Evolutionary conservation across 1,140 invertebrate genomes (phyloP).

Genomic region (Nephila pilipes): DNA sequence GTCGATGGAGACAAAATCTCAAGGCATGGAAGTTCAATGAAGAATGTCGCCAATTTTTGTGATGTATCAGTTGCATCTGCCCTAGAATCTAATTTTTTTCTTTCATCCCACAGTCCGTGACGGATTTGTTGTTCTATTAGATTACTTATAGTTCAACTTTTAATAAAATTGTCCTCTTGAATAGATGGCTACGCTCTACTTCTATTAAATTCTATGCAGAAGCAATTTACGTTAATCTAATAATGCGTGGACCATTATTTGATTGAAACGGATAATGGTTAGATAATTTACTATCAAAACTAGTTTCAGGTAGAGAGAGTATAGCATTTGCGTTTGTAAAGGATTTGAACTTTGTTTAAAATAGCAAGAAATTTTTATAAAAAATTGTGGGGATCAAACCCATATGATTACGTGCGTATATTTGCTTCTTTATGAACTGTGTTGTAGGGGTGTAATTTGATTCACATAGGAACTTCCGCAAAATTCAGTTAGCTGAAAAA

Average conservation of each 20-base stretch:
- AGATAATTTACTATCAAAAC: too few relatives aligned
- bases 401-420: too few relatives aligned
- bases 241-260: background rate
- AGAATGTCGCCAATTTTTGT: background rate
- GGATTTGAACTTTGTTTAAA: too few relatives aligned
- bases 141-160: background rate
- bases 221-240: background rate
- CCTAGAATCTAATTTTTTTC: background rate
- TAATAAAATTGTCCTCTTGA: background rate
- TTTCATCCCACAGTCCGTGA: background rate
- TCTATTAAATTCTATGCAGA: background rate
- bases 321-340: too few relatives aligned
- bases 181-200: background rate
- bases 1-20: background rate
- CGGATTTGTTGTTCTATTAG: background rate
- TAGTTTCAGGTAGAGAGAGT: too few relatives aligned
- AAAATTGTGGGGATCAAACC: too few relatives aligned
- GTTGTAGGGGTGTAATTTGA: too few relatives aligned
- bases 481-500: too few relatives aligned
- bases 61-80: background rate
- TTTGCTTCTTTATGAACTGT: too few relatives aligned
- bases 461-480: too few relatives aligned
- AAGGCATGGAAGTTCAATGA: background rate
- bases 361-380: too few relatives aligned
- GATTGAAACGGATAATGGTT: background rate